Evolutionary conservation across 2,888 invertebrate species (phyloP).

Genomic region (Chrysolina americana): DNA sequence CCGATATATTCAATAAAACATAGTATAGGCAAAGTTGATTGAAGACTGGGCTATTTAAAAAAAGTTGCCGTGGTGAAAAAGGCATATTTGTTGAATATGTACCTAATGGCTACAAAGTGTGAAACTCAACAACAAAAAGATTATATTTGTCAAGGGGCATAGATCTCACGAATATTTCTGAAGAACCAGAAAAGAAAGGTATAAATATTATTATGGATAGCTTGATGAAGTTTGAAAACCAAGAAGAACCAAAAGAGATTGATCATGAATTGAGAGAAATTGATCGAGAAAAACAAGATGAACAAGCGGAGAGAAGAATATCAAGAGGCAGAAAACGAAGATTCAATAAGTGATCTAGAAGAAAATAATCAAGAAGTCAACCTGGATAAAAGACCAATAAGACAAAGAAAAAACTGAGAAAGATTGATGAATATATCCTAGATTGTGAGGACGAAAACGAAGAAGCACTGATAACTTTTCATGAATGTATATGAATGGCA

Average conservation of each 20-base stretch:
- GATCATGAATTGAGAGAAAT: too few relatives aligned
- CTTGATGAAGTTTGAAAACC: conserved; percentile 12
- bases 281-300: too few relatives aligned
- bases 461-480: too few relatives aligned
- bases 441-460: too few relatives aligned
- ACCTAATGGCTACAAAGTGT: background rate
- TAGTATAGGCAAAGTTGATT: too few relatives aligned
- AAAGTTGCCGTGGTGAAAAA: too few relatives aligned
- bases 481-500: too few relatives aligned
- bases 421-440: too few relatives aligned
- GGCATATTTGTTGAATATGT: background rate
- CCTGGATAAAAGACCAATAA: too few relatives aligned
- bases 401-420: too few relatives aligned
- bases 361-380: background rate
- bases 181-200: conserved; percentile 7
- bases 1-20: too few relatives aligned
- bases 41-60: too few relatives aligned
- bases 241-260: background rate
- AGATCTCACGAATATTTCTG: background rate
- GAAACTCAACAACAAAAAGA: conserved; percentile 13
- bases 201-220: conserved; percentile 7
- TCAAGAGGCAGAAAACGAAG: conserved; percentile 10
- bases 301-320: background rate
- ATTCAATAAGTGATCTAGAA: background rate
- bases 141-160: conserved; percentile 9